These are phyloP conservation scores for Caenorhabditis angaria DNA, from an alignment of 2,888 invertebrate genomes.

Conservation along the genomic window DNA sequence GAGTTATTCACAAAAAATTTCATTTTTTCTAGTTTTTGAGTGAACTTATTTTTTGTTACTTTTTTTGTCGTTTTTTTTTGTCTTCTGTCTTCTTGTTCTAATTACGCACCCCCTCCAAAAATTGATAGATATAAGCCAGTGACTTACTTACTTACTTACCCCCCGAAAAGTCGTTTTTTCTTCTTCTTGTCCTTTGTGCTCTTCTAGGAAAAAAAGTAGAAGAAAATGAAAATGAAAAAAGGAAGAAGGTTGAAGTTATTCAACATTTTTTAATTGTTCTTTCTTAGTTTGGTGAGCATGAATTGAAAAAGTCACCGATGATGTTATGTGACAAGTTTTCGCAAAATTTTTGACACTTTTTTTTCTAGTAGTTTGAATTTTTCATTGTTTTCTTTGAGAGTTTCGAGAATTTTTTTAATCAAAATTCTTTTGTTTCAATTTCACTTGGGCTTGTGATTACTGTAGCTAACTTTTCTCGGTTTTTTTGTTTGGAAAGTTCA, in stretches of 20 bases:
- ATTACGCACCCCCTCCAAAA: neutral
- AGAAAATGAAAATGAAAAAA: neutral
- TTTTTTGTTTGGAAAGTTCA: too few species aligned
- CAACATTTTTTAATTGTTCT: constrained; percentile 4
- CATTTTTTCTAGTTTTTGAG: neutral
- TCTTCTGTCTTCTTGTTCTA: too few species aligned
- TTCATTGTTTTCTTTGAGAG: too few species aligned
- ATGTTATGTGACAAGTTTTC: neutral
- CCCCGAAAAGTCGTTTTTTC: neutral
- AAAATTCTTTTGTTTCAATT: too few species aligned
- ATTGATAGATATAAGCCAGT: neutral
- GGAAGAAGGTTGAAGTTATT: neutral
- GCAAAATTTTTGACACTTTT: neutral
- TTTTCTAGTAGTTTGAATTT: neutral
- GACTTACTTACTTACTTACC: constrained; percentile 4
- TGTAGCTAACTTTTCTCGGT: too few species aligned
- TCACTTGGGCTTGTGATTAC: too few species aligned
- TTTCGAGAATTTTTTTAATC: too few species aligned
- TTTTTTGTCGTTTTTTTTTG: neutral
- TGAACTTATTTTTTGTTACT: neutral
- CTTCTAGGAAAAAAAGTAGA: too few species aligned
- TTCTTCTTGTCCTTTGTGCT: neutral
- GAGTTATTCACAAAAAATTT: neutral
- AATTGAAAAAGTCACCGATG: neutral
- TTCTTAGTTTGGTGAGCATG: too few species aligned